Evolutionary conservation across 2,888 invertebrate species (phyloP).

Genomic region (Andrena bucephala): DNA sequence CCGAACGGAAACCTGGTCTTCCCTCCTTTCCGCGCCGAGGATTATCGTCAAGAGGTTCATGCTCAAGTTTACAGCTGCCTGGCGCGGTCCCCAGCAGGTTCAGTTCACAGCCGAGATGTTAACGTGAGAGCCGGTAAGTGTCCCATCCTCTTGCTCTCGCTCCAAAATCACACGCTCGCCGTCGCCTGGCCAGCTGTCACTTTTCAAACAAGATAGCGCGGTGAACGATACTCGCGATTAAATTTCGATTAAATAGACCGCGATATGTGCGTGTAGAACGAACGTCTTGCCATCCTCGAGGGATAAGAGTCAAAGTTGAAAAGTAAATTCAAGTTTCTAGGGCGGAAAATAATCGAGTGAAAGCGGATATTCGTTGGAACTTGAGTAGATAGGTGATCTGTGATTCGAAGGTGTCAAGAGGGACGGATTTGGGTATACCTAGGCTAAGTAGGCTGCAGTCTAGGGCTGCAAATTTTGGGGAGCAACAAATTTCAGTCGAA

Average conservation of each 20-base stretch:
- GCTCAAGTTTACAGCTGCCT: conserved; percentile 97
- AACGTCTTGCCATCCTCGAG: conserved; percentile 14
- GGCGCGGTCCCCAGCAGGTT: conserved; percentile 95
- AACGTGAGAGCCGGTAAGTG: conserved; percentile 97
- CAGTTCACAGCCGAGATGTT: conserved; percentile 96
- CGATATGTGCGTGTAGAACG: neutral
- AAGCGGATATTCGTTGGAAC: too few species aligned
- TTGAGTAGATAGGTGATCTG: too few species aligned
- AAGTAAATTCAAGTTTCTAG: too few species aligned
- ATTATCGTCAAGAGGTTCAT: conserved; percentile 97
- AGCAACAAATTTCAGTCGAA: too few species aligned
- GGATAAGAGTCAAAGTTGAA: too few species aligned
- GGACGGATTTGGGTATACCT: too few species aligned
- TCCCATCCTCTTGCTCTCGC: conserved; percentile 28
- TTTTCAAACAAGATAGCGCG: conserved; percentile 12
- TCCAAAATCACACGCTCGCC: conserved; percentile 28
- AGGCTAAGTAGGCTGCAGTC: too few species aligned
- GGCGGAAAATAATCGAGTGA: too few species aligned
- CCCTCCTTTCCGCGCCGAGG: conserved; percentile 97
- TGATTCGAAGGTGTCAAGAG: too few species aligned
- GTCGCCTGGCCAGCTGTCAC: conserved; percentile 60
- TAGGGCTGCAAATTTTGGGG: too few species aligned
- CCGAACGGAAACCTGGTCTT: conserved; percentile 97
- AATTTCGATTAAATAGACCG: neutral
- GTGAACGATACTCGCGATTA: neutral